These are phyloP conservation scores for Crossaster papposus DNA, from an alignment of 53 echinoderm and acorn worm species.

Conservation along the genomic window DNA sequence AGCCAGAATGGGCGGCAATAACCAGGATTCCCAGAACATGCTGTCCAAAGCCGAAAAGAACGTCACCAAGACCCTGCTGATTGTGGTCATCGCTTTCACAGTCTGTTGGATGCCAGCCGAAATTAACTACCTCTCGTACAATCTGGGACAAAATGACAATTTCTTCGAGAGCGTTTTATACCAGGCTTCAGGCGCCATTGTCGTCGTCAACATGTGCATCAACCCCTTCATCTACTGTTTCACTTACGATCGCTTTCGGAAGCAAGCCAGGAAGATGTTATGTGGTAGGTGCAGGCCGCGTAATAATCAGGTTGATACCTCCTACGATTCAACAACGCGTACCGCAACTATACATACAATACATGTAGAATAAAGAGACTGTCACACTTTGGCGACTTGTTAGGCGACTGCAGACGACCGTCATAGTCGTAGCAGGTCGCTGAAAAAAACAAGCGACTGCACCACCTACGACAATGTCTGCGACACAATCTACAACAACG, in stretches of 20 bases:
- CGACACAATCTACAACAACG: no score
- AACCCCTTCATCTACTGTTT: slow-evolving; percentile 44
- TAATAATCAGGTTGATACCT: neutral
- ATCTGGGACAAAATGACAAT: slow-evolving; percentile 25
- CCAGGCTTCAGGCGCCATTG: slow-evolving; percentile 2
- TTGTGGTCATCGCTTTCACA: slow-evolving; percentile 16
- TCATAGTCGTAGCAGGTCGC: no score
- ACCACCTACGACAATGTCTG: no score
- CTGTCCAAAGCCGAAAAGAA: slow-evolving; percentile 34
- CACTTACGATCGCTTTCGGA: slow-evolving; percentile 35
- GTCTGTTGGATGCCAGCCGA: slow-evolving; percentile 38
- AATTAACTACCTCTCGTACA: slow-evolving; percentile 30
- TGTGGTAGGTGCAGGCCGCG: neutral
- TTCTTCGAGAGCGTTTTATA: neutral
- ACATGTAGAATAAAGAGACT: neutral
- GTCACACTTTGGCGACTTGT: no score
- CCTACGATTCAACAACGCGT: neutral
- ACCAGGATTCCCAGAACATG: slow-evolving; percentile 4
- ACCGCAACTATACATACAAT: neutral
- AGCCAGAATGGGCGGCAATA: slow-evolving; percentile 3
- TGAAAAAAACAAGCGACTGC: no score
- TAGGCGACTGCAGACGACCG: no score
- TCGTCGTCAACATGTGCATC: slow-evolving; percentile 21
- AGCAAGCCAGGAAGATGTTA: slow-evolving; percentile 30
- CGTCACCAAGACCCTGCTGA: slow-evolving; percentile 37